Evolutionary conservation across 1,140 invertebrate genomes (phyloP), one percentile per base, ranked within the genome.

Genomic region (Sycophila sp.): DNA sequence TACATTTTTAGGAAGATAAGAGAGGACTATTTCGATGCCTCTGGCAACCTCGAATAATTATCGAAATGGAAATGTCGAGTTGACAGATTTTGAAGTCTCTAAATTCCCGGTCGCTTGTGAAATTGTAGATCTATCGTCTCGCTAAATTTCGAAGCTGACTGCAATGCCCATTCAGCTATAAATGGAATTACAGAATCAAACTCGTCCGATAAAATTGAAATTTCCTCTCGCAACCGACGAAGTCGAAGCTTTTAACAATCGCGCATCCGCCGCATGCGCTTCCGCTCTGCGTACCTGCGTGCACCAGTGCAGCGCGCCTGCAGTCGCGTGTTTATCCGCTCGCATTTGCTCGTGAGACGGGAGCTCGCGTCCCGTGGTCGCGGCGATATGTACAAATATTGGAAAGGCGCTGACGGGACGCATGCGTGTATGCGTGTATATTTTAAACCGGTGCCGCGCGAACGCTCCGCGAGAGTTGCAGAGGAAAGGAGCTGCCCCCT

Each of bases 401-500:
- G n/a, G 32, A 64, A 64, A 51, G 30, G 45, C 47, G n/a, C 40
- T 55, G 51, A 55, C 28, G 51, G 19, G 15, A 32, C 51, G 51
- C 51, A 28, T 53, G 28, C 22, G 26, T 22, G 26, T 47, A n/a
- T n/a, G n/a, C n/a, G n/a, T n/a, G n/a, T n/a, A n/a, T n/a, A n/a
- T n/a, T n/a, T n/a, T n/a, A n/a, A n/a, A n/a, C n/a, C n/a, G n/a
- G n/a, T n/a, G n/a, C n/a, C n/a, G n/a, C n/a, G 10, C 13, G 28
- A 30, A 28, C 6, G 49, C 42, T 15, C 0, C 1, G 42, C 4
- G 38, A 40, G 38, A 40, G 15, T 15, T 11, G 0, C 11, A 38
- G 42, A 45, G 42, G 26, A 0, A 15, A 53, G 26, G 28, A 53
- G 66, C 76, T 75, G 40, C 40, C n/a, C n/a, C n/a, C n/a, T n/a